phyloP scores from a whole-genome alignment of 2,888 invertebrate genomes.

The Phaonia tiefii region DNA sequence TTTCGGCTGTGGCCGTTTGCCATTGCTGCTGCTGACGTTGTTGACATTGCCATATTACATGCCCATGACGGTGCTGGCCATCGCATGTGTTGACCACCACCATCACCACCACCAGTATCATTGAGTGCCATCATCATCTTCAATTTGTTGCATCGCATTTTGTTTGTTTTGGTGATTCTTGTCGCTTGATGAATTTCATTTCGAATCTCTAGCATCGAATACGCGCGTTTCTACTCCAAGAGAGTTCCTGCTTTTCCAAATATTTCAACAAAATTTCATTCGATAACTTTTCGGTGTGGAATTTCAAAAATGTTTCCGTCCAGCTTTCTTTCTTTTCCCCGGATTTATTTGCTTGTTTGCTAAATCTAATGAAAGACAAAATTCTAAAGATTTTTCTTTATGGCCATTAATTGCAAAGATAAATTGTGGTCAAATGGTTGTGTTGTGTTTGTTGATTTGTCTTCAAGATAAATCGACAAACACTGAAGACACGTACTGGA shows the following conservation, averaged over 20 bases:
- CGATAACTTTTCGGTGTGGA: constrained; percentile 55
- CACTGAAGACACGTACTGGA: too few relatives aligned
- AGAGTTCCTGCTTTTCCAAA: constrained; percentile 32
- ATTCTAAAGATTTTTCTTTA: not conserved
- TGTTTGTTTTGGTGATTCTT: constrained; percentile 1
- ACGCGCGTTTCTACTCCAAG: constrained; percentile 10
- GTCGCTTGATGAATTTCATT: constrained; percentile 62
- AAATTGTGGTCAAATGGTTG: constrained; percentile 1
- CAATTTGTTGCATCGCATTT: constrained; percentile 42
- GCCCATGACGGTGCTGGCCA: not conserved
- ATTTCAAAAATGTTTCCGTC: constrained; percentile 55
- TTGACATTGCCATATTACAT: constrained; percentile 32
- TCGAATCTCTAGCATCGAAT: constrained; percentile 59
- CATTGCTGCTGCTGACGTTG: constrained; percentile 51
- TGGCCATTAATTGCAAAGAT: constrained; percentile 15
- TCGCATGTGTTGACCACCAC: constrained; percentile 7
- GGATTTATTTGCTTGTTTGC: not conserved
- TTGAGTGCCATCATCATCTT: constrained; percentile 23
- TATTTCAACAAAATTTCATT: constrained; percentile 49
- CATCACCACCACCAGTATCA: constrained; percentile 16
- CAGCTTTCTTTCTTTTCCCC: not conserved
- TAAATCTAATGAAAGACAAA: not conserved
- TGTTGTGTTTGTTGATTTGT: not conserved
- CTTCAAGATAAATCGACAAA: too few relatives aligned
- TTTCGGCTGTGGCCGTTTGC: constrained; percentile 42